phyloP scores from a whole-genome alignment of 2,797 vertebrate species.

The Echeneis naucrates region DNA sequence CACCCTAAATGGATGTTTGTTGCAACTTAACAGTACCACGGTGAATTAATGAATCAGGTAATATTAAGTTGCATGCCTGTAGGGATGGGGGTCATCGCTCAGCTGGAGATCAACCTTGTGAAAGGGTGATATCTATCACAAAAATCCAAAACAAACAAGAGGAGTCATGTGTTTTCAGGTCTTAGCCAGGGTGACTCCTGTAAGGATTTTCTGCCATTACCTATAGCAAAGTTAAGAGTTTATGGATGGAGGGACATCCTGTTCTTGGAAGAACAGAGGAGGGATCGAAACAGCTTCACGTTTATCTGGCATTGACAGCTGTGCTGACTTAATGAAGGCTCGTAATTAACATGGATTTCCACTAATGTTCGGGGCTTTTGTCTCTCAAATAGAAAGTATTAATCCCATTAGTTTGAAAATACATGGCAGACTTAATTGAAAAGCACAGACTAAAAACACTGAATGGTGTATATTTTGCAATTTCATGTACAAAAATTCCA shows the following conservation, averaged over 20 bases:
- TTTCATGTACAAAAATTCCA: not conserved
- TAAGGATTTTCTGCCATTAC: constrained; percentile 76
- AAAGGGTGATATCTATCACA: constrained; percentile 51
- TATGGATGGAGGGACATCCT: constrained; percentile 65
- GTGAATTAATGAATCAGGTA: constrained; percentile 40
- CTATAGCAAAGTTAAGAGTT: constrained; percentile 60
- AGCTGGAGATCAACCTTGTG: constrained; percentile 44
- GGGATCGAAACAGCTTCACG: constrained; percentile 82
- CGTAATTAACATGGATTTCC: constrained; percentile 91
- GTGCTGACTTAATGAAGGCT: constrained; percentile 87
- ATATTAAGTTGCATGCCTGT: constrained; percentile 15
- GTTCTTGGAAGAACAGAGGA: constrained; percentile 62
- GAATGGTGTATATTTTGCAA: constrained; percentile 16
- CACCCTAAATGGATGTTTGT: constrained; percentile 21
- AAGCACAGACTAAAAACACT: constrained; percentile 34
- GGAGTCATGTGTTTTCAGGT: constrained; percentile 40
- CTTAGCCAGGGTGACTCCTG: constrained; percentile 59
- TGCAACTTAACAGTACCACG: constrained; percentile 14
- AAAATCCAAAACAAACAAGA: constrained; percentile 27
- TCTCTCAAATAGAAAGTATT: constrained; percentile 86
- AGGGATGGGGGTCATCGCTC: constrained; percentile 34
- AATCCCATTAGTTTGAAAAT: constrained; percentile 84
- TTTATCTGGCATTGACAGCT: constrained; percentile 91
- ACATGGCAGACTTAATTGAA: constrained; percentile 57
- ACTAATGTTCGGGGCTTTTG: constrained; percentile 86